These are phyloP conservation scores for Nezara viridula DNA, from an alignment of 2,888 invertebrate species.

Conservation along the genomic window DNA sequence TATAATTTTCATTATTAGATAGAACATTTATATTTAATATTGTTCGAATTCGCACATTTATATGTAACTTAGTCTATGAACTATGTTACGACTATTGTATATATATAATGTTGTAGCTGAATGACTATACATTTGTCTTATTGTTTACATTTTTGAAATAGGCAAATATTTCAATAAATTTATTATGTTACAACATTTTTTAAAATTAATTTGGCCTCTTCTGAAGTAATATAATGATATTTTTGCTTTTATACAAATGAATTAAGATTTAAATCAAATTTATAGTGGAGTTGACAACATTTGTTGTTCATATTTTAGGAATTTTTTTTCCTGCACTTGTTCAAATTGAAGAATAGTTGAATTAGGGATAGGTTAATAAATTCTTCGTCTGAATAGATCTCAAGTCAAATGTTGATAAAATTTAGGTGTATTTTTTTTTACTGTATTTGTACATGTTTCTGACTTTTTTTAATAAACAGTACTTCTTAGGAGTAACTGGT, in stretches of 20 bases:
- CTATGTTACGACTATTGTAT: slow-evolving; percentile 64
- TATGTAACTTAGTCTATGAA: slow-evolving; percentile 64
- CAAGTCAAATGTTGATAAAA: not conserved
- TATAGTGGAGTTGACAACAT: not conserved
- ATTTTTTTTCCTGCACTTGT: not conserved
- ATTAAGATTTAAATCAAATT: not conserved
- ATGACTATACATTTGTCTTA: slow-evolving; percentile 64
- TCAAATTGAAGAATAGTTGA: not conserved
- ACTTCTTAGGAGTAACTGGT: not conserved
- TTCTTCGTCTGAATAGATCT: not conserved
- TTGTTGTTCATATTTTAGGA: not conserved
- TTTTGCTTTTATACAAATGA: not conserved
- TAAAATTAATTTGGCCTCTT: slow-evolving; percentile 49
- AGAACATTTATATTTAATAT: slow-evolving; percentile 59
- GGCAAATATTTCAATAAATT: slow-evolving; percentile 65
- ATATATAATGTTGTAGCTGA: slow-evolving; percentile 65
- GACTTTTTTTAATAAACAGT: not conserved
- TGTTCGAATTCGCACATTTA: slow-evolving; percentile 64
- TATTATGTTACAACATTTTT: slow-evolving; percentile 63
- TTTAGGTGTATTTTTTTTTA: not conserved
- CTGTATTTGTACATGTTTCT: not conserved
- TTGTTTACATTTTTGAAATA: slow-evolving; percentile 65
- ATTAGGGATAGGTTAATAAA: not conserved
- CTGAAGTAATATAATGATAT: not conserved
- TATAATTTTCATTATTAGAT: slow-evolving; percentile 58